Base-by-base conservation (phyloP, 2,888 invertebrate genomes). In the Plemyria rubiginata region DNA sequence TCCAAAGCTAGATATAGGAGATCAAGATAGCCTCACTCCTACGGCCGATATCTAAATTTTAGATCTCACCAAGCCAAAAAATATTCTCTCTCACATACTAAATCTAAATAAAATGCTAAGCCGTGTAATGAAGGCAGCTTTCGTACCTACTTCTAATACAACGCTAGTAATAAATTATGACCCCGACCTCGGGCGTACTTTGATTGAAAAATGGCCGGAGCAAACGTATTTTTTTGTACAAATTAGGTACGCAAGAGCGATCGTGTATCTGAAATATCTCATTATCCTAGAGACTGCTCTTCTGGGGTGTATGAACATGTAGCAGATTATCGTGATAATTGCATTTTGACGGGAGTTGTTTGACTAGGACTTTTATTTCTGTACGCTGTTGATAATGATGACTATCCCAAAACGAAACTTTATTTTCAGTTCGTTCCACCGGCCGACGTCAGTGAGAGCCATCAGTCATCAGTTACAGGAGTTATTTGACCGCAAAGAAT, bases 121-220 rank as follows among this genome's bases (percentile, higher is more conserved):
- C 51, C 11, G 15, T 16, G 32, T 60, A 38, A 49, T 54, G 5
- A 41, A 54, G 46, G 59, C 53, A 40, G 53, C 15, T 48, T 41
- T 48, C 49, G 52, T 53, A 22, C 41, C 36, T 45, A 52, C 43
- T 58, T 57, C 57, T 43, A 38, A 43, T 22, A 60, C 40, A 54
- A 32, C 28, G 49, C 40, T 48, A 54, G 43, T 54, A 54, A 54
- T 60, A 54, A 54, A 60, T 54, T 50, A 60, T 49, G 54, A 32
- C 43, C 32, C 49, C 49, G 43, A 60, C 41, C 54, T 60, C 40
- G 40, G 45, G 46, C 60, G 48, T 48, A 16, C 41, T 60, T 60
- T 54, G 54, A 60, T 60, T 45, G 54, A 60, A 50, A 54, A 60
- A 60, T 50, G 45, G 45, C 54, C 54, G 28, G 43, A 45, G 16